phyloP scores from a whole-genome alignment of 2,797 vertebrate genomes.

The Enoplosus armatus region DNA sequence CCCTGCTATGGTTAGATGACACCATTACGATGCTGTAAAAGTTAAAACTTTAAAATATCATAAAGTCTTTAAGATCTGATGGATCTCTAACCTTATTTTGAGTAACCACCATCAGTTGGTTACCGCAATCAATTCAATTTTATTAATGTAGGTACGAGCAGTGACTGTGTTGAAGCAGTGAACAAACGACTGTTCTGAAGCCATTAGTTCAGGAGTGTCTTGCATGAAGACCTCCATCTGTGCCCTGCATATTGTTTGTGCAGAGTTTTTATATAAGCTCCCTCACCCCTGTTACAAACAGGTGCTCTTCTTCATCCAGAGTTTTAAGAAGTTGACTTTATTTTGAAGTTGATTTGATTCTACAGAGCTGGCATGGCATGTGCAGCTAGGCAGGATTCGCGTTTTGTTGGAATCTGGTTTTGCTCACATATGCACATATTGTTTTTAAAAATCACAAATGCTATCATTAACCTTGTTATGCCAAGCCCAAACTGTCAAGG shows the following conservation, averaged over 20 bases:
- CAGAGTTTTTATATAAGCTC: not conserved
- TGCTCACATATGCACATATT: not conserved
- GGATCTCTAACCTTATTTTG: slow-evolving; percentile 18
- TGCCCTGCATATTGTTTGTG: slow-evolving; percentile 5
- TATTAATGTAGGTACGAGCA: slow-evolving; percentile 4
- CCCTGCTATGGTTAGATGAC: not conserved
- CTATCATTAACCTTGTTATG: not conserved
- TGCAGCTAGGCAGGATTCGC: not conserved
- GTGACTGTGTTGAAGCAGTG: slow-evolving; percentile 3
- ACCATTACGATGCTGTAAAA: slow-evolving; percentile 14
- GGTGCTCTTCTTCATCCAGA: not conserved
- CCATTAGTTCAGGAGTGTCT: slow-evolving; percentile 8
- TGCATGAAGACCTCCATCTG: slow-evolving; percentile 25
- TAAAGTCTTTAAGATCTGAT: not conserved
- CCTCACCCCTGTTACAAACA: too few species aligned
- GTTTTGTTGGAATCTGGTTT: not conserved
- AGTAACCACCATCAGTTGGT: not conserved
- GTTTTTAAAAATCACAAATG: not conserved
- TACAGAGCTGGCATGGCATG: not conserved
- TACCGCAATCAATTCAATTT: not conserved
- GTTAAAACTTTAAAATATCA: not conserved
- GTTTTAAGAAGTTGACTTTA: not conserved
- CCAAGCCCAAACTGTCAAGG: not conserved
- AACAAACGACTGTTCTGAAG: slow-evolving; percentile 6
- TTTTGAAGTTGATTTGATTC: too few species aligned